phyloP scores from a whole-genome alignment of 2,797 vertebrate species.

The Hirundo rustica region DNA sequence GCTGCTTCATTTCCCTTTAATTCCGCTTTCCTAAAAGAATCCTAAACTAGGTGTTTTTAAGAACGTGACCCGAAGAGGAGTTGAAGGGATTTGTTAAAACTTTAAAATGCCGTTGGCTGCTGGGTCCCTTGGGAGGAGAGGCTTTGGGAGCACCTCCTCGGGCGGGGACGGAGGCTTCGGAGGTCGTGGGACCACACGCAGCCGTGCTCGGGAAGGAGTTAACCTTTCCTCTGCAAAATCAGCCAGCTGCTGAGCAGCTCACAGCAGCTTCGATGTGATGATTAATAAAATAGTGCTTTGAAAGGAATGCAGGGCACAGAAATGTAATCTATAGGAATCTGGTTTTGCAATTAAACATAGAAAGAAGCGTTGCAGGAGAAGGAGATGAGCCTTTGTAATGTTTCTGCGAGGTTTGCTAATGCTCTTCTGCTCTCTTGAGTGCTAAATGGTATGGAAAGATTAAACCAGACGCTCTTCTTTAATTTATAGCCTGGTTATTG shows the following conservation, averaged over 20 bases:
- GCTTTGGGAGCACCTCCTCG: neutral
- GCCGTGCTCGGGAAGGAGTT: neutral
- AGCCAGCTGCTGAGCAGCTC: neutral
- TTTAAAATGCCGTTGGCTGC: neutral
- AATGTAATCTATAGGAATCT: neutral
- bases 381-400: neutral
- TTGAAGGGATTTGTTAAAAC: neutral
- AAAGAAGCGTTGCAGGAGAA: neutral
- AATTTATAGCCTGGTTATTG: neutral
- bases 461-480: neutral
- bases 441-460: constrained; percentile 1
- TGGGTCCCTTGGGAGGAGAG: neutral
- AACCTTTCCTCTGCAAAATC: neutral
- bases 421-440: neutral
- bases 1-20: neutral
- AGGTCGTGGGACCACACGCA: constrained; percentile 35
- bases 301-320: neutral
- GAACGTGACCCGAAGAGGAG: neutral
- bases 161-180: neutral
- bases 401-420: neutral
- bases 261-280: neutral
- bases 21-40: neutral
- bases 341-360: neutral
- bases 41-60: neutral
- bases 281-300: neutral